Conservation (phyloP, 2,113 vertebrate genomes). For the Erinaceus europaeus region DNA sequence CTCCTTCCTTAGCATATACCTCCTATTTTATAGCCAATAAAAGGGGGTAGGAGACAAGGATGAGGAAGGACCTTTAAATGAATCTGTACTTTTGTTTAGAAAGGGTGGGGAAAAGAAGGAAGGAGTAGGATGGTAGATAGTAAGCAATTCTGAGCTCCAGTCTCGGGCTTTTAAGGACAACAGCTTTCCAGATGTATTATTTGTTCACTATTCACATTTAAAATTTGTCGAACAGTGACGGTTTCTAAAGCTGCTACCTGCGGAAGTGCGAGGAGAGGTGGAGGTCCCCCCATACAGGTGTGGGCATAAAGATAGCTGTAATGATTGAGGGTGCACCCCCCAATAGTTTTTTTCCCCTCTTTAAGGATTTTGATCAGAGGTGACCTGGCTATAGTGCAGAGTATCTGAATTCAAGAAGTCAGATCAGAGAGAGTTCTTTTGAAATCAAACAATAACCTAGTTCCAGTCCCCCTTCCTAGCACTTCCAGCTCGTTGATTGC, state of each 20-base stretch:
- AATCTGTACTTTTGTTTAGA: not conserved
- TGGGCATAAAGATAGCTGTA: not conserved
- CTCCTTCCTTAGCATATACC: not conserved
- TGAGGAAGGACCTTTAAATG: not conserved
- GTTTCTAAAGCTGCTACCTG: not conserved
- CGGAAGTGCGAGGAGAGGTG: not conserved
- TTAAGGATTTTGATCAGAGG: not conserved
- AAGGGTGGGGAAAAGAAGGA: not conserved
- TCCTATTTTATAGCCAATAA: constrained; percentile 3
- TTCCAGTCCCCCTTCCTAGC: not conserved
- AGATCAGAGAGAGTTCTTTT: not conserved
- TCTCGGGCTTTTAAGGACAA: not conserved
- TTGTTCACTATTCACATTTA: not conserved
- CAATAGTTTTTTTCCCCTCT: constrained; percentile 39
- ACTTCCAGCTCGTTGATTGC: not conserved
- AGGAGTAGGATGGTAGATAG: too few relatives aligned
- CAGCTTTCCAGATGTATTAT: not conserved
- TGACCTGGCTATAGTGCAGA: not conserved
- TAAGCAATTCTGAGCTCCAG: not conserved
- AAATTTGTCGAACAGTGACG: not conserved
- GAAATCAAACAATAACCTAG: constrained; percentile 40
- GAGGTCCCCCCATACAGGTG: not conserved
- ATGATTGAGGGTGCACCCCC: not conserved
- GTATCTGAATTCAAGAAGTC: constrained; percentile 40
- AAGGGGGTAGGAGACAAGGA: not conserved